Evolutionary conservation across 30 jellyfish, hydroid and myxozoan species (phyloP), one percentile per base, ranked within the genome.

Genomic region (Sanderia malayensis): DNA sequence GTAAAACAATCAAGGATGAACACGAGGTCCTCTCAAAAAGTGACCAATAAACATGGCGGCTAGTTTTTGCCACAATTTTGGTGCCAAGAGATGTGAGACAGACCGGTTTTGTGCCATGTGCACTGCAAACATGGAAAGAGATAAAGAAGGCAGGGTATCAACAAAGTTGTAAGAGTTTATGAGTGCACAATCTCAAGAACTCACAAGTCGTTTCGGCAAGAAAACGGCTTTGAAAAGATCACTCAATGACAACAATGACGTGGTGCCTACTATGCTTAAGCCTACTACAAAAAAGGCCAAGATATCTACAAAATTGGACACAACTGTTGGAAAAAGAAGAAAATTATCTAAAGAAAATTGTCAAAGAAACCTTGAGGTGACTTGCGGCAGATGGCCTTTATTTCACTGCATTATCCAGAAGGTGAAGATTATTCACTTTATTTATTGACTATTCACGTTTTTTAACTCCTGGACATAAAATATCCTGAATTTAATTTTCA

Each of bases 271-370:
- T 49, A 49, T 24, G 25, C 18, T 4, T 49, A 49, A 24, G 23
- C 64, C 64, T 4, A 49, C 25, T 49, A 49, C 64, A 49, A 49
- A 49, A 49, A 49, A 49, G 64, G 64, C 64, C 8, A 49, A 49
- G 64, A 49, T 49, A 49, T 49, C 64, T 3, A 49, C 64, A 49
- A 49, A 49, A 24, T 49, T 49, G 3, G 8, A 8, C 8, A 24
- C 64, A 49, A 24, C 64, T 49, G 64, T 49, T 49, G 64, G 64
- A 24, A 49, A 24, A 24, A 49, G 18, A 24, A 49, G 18, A 24
- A 49, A 29, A 9, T 59, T 59, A 9, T 59, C 24, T 20, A 49
- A 23, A 4, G 64, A 49, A 49, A 49, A n/a, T n/a, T n/a, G n/a
- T n/a, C n/a, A n/a, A n/a, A n/a, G n/a, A n/a, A n/a, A n/a, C n/a